A percentile compares a stretch with the other conserved stretches of the same genome.
These are phyloP conservation scores for Phalacrocorax carbo DNA, from an alignment of 2,113 vertebrate genomes.

Conservation along the genomic window DNA sequence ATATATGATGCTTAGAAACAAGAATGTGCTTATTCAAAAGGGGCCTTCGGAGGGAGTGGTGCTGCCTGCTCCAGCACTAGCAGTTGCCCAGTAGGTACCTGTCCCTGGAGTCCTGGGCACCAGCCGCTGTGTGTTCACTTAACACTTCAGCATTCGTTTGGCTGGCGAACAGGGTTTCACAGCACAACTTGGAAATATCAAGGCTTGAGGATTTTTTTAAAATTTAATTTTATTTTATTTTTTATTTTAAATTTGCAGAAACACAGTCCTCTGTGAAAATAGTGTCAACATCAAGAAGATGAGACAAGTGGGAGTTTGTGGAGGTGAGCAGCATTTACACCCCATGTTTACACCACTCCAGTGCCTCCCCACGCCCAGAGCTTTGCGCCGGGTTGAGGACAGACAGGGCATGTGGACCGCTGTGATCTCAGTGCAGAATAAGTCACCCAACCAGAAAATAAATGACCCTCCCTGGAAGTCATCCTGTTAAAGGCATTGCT, in stretches of 20 bases:
- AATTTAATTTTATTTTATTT: not conserved
- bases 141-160: not conserved
- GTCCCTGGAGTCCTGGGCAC: not conserved
- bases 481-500: not conserved
- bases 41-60: not conserved
- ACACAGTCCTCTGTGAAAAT: not conserved
- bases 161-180: not conserved
- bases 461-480: not conserved
- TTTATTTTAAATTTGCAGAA: not conserved
- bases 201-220: not conserved
- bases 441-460: not conserved
- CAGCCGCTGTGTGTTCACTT: accelerated
- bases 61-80: accelerated
- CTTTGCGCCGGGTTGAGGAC: not conserved
- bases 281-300: not conserved
- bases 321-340: not conserved
- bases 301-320: not conserved
- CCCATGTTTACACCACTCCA: accelerated
- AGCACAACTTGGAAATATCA: not conserved
- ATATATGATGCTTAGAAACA: not conserved
- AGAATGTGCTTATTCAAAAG: not conserved
- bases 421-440: not conserved
- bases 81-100: not conserved
- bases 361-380: not conserved
- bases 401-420: not conserved